Evolutionary conservation across 2,797 vertebrate genomes (phyloP), one percentile per base, ranked within the genome.

Genomic region (Lateolabrax maculatus): DNA sequence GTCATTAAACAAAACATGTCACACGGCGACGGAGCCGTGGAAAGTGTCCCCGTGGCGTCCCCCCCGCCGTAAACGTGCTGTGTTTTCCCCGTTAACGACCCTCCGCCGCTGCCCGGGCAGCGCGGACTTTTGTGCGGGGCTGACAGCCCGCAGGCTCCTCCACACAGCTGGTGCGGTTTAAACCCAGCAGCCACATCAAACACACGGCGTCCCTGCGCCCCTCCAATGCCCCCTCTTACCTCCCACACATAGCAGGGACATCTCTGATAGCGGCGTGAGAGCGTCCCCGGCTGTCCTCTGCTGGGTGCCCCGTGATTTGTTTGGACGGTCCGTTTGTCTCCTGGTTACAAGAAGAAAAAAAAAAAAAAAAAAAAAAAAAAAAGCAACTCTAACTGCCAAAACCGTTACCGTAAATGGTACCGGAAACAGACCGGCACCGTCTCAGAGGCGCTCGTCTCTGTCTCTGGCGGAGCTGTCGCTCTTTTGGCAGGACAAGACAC

Each of bases 181-280:
- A 43, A 79, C 61, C 64, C 7, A 1, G 21, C 44, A 36, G 8
- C 29, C 57, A 68, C 63, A 71, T 34, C 57, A 41, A 37, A 70
- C 63, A 67, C 1, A 11, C 5, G 29, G 6, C 23, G 4, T 27
- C 27, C 11, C 29, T 21, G 43, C 6, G 1, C 62, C 52, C 34
- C 36, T 12, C 43, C 21, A 12, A 69, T 34, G 19, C 55, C 31
- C 12, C 73, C 80, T 79, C 95, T 93, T 95, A 97, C 97, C 97
- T 96, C 97, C 95, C 74, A 97, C 97, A 85, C 97, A 97, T 43
- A 97, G 95, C 89, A 97, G 96, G 93, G 97, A 97, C 97, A 97
- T 97, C 93, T 94, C 94, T 93, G 84, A 70, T 55, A 78, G 84
- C 87, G 84, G 85, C 25, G 88, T 73, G 87, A 84, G 90, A 84